Base-by-base conservation (phyloP, 2,113 vertebrate species). In the Galbula dea region DNA sequence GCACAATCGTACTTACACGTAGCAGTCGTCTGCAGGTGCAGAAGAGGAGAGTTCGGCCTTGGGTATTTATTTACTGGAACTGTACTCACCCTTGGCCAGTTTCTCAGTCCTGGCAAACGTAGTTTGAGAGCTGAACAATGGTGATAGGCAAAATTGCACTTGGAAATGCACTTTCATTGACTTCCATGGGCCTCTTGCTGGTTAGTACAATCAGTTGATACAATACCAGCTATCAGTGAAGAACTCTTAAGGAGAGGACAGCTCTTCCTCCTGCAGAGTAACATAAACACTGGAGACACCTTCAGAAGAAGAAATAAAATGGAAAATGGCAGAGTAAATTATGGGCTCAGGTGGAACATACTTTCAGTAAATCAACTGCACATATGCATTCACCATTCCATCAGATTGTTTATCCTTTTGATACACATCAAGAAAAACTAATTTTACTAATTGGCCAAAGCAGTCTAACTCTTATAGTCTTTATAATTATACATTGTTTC, bases 401-500 rank as follows among this genome's bases (percentile, higher is more conserved):
- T 86, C 20, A 66, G 22, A 26, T 51, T 76, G 36, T 18, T 68
- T 65, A 12, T 59, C 20, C 6, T 75, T 4, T 7, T 57, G 54
- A 3, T 68, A 45, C 17, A 10, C 59, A 32, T 71, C 32, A 66
- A 51, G 36, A 73, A 43, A 75, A 65, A 17, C 4, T 41, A 32
- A 27, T 86, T 68, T 39, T 43, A 26, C 37, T 13, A 19, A 7
- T 68, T 61, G 54, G 51, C 11, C 12, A 15, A 82, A 62, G 43
- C 2, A 0, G 9, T 48, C 26, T 58, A 81, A 1, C 21, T 58
- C 7, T 58, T 3, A 0, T 61, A 30, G 26, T 46, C 32, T 75
- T 63, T 37, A 9, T 46, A 45, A 36, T 46, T 52, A 34, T 4
- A 19, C 8, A 17, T 62, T 15, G 8, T 58, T 69, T 74, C 55